Evolutionary conservation across 2,797 vertebrate species (phyloP), one percentile per base, ranked within the genome.

Genomic region (Pseudocheirus occidentalis): DNA sequence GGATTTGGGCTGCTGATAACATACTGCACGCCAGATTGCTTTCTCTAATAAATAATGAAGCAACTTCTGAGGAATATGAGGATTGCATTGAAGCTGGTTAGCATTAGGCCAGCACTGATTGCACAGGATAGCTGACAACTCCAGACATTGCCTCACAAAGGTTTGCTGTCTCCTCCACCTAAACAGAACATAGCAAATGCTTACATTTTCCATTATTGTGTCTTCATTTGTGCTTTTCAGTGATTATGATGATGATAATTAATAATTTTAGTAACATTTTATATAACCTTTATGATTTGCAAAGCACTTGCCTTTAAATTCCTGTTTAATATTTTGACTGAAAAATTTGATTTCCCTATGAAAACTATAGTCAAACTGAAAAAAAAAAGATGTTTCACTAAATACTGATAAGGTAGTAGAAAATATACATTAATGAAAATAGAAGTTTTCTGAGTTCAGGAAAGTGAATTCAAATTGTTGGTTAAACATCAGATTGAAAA

Each of bases 41-140:
- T 98, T 97, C 97, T 97, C 98, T 98, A 97, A 98, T 98, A 98
- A 98, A 98, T 98, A 98, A 98, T 97, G 97, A 98, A 98, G 98
- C 94, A 91, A 97, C 96, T 97, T 98, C 95, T 95, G 96, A 96
- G 94, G 93, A 96, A 95, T 96, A 94, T 96, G 96, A 96, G 95
- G 92, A 95, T 90, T 94, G 55, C 56, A 95, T 55, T 96, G 95
- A 96, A 97, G 93, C 73, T 40, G 90, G 92, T 96, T 93, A 92
- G 96, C 97, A 98, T 97, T 97, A 94, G 96, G 96, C 14, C 95
- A 66, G 90, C 94, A 97, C 95, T 96, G 92, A 97, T 96, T 93
- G 95, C 95, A 96, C 96, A 95, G 93, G 91, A 91, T 94, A 95
- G 87, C 92, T 94, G 90, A 66, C 90, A 97, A 95, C 96, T 95